These are phyloP conservation scores for Ooceraea biroi DNA, from an alignment of 1,140 invertebrate species.

Conservation along the genomic window DNA sequence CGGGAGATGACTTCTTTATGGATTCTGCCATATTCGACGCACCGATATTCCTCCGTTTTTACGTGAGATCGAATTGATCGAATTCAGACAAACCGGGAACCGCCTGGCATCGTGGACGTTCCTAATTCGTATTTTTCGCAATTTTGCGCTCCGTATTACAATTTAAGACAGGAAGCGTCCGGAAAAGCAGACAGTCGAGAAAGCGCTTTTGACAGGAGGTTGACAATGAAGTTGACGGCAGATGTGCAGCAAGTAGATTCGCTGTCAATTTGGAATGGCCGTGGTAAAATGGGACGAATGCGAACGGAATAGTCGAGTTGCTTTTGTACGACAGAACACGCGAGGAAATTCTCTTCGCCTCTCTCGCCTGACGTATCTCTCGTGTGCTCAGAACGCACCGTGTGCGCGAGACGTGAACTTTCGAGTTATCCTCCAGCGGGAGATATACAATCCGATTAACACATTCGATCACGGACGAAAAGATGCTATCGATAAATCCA, in stretches of 20 bases:
- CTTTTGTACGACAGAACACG: background rate
- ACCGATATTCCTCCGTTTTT: background rate
- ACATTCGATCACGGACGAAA: constrained; percentile 18
- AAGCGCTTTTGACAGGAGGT: constrained; percentile 36
- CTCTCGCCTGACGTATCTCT: constrained; percentile 2
- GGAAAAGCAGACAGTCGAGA: constrained; percentile 42
- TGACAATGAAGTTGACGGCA: constrained; percentile 35
- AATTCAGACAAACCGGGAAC: constrained; percentile 28
- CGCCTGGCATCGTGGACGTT: background rate
- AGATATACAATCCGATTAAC: constrained; percentile 42
- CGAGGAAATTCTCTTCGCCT: constrained; percentile 2
- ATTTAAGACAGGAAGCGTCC: constrained; percentile 12
- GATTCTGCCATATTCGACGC: constrained; percentile 64
- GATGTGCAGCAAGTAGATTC: constrained; percentile 34
- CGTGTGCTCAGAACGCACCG: background rate
- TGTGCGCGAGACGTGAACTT: constrained; percentile 27
- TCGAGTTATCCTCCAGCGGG: constrained; percentile 16
- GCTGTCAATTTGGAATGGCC: constrained; percentile 1
- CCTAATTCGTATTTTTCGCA: background rate
- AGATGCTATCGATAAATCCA: constrained; percentile 58
- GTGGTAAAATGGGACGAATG: background rate
- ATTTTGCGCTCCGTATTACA: constrained; percentile 48
- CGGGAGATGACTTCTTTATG: constrained; percentile 69
- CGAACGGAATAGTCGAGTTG: background rate
- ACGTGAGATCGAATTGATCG: constrained; percentile 6